These are phyloP conservation scores for Labroides dimidiatus DNA, from an alignment of 2,797 vertebrate genomes.

Conservation along the genomic window DNA sequence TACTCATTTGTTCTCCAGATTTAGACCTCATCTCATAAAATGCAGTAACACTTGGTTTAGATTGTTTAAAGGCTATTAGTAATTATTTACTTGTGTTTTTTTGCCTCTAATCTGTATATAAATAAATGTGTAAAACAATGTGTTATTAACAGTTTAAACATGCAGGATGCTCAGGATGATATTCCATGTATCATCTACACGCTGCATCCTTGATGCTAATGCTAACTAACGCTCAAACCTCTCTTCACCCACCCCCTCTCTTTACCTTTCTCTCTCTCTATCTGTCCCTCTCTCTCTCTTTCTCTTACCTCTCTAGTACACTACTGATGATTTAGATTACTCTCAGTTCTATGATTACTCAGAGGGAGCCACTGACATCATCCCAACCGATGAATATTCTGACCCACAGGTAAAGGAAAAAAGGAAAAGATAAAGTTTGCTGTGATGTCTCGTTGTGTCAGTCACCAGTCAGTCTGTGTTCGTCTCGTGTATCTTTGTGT, in stretches of 20 bases:
- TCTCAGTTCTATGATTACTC: constrained; percentile 94
- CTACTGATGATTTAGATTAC: constrained; percentile 93
- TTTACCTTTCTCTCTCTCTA: too few relatives aligned
- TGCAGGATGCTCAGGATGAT: constrained; percentile 61
- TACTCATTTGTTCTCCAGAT: constrained; percentile 21
- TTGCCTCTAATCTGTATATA: not conserved
- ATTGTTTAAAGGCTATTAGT: not conserved
- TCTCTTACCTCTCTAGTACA: constrained; percentile 88
- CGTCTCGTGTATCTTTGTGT: constrained; percentile 58
- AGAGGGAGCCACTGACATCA: constrained; percentile 89
- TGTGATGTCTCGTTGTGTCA: constrained; percentile 44
- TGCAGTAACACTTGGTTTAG: not conserved
- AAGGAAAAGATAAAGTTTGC: constrained; percentile 48
- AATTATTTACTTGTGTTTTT: too few relatives aligned
- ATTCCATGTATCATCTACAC: constrained; percentile 49
- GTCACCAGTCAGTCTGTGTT: constrained; percentile 14
- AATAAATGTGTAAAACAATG: constrained; percentile 9
- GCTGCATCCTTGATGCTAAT: constrained; percentile 51
- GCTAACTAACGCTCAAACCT: constrained; percentile 75
- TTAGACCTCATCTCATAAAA: constrained; percentile 5
- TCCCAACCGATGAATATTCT: constrained; percentile 89
- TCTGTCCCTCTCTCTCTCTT: constrained; percentile 67
- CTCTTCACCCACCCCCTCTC: too few relatives aligned
- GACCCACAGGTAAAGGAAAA: constrained; percentile 93
- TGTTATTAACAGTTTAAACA: constrained; percentile 33